Percentiles rank a stretch among this genome's conserved stretches.
Evolutionary conservation across 2,113 vertebrate species (phyloP).

Genomic region (Oreochromis spilurus): DNA sequence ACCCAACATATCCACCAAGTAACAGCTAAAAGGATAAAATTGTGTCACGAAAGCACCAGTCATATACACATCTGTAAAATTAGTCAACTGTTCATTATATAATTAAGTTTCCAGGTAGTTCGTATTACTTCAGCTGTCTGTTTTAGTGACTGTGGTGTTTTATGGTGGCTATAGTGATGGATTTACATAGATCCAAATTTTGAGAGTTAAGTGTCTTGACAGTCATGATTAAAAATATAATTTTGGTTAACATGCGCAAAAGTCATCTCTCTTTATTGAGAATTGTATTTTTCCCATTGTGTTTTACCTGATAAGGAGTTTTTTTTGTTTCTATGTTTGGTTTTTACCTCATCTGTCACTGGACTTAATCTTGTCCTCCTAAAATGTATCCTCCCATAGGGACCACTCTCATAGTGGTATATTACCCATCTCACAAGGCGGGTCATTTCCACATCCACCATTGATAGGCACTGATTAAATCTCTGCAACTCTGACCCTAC

Average conservation of each 20-base stretch:
- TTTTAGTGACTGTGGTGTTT: not conserved
- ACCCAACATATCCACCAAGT: not conserved
- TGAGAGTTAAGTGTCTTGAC: not conserved
- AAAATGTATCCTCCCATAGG: not conserved
- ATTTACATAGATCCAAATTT: not conserved
- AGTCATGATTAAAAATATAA: not conserved
- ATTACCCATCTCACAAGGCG: constrained; percentile 2
- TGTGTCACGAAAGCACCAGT: not conserved
- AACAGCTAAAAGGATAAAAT: not conserved
- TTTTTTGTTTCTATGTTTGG: not conserved
- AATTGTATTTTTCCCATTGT: not conserved
- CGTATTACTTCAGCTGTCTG: not conserved
- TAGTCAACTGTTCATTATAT: not conserved
- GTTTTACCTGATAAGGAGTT: not conserved
- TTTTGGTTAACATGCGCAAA: not conserved
- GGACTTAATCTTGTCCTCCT: not conserved
- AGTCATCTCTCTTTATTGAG: not conserved
- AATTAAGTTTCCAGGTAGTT: not conserved
- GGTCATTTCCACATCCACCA: constrained; percentile 46
- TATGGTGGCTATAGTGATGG: not conserved
- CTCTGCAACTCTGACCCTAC: constrained; percentile 16
- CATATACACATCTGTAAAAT: constrained; percentile 5
- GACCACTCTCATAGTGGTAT: not conserved
- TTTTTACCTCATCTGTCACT: not conserved
- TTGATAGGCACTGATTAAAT: constrained; percentile 49